These are phyloP conservation scores for Hippopotamus amphibius DNA, from an alignment of 2,113 vertebrate species.

Conservation along the genomic window DNA sequence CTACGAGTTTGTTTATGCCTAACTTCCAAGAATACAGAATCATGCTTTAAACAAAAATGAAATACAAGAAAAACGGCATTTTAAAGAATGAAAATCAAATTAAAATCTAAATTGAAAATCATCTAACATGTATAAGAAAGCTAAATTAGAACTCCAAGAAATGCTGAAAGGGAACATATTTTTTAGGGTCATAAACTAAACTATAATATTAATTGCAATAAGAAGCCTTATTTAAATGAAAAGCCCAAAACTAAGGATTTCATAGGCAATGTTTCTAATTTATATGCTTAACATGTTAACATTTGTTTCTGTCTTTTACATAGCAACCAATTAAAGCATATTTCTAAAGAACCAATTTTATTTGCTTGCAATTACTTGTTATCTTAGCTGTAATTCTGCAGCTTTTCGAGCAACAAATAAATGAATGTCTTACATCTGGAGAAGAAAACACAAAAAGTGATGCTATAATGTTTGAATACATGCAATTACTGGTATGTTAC, in stretches of 20 bases:
- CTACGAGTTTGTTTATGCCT: conserved; percentile 70
- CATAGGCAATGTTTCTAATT: conserved; percentile 62
- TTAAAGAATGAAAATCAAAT: conserved; percentile 81
- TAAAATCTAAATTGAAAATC: conserved; percentile 83
- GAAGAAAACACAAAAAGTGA: conserved; percentile 83
- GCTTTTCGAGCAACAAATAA: conserved; percentile 82
- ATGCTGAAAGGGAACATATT: conserved; percentile 69
- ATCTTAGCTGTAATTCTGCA: conserved; percentile 81
- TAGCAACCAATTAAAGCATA: conserved; percentile 80
- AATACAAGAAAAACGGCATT: conserved; percentile 79
- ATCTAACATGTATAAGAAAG: conserved; percentile 68
- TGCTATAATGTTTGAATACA: conserved; percentile 84
- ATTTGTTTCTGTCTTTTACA: conserved; percentile 78
- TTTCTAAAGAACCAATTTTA: conserved; percentile 83
- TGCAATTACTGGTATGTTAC: conserved; percentile 84
- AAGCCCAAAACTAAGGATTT: conserved; percentile 72
- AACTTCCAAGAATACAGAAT: conserved; percentile 60
- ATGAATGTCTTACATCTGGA: conserved; percentile 83
- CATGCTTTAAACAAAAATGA: conserved; percentile 80
- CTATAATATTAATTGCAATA: conserved; percentile 78
- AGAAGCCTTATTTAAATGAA: conserved; percentile 77
- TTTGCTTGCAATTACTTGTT: conserved; percentile 84
- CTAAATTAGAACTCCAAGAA: conserved; percentile 76
- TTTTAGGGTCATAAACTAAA: conserved; percentile 79
- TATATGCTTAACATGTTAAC: conserved; percentile 63